Conservation (phyloP, 2,113 vertebrate species). For the Fregetta grallaria region DNA sequence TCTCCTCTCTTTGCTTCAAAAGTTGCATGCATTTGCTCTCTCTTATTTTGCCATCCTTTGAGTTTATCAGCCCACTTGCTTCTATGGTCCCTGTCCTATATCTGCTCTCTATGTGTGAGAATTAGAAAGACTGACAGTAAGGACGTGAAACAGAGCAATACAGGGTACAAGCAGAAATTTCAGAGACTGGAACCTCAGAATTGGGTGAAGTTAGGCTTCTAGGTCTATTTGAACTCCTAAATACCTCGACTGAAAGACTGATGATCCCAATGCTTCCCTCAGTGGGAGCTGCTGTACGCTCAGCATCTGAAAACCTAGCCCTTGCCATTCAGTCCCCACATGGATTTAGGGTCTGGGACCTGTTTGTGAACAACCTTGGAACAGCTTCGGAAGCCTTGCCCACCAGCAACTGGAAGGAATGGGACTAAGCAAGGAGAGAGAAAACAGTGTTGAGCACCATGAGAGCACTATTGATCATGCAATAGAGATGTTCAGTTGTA, state of each 20-base stretch:
- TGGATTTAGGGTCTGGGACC: background rate
- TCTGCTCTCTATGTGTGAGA: background rate
- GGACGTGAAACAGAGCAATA: background rate
- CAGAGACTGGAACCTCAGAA: background rate
- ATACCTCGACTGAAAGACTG: background rate
- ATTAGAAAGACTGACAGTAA: background rate
- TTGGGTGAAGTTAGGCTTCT: background rate
- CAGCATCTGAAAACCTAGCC: background rate
- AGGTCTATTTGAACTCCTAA: background rate
- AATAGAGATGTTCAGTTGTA: background rate
- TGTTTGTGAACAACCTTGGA: background rate
- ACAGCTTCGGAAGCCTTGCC: background rate
- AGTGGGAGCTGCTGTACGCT: background rate
- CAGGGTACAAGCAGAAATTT: background rate
- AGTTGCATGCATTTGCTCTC: background rate
- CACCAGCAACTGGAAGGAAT: background rate
- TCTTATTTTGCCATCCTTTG: background rate
- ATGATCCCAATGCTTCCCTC: background rate
- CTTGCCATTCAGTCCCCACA: background rate
- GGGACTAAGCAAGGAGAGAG: background rate
- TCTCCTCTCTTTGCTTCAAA: background rate
- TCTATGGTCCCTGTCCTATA: background rate
- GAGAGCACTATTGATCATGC: background rate
- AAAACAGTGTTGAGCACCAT: background rate
- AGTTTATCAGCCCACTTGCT: background rate